Evolutionary conservation across 2,888 invertebrate genomes (phyloP).

Genomic region (Cephus pulcher): DNA sequence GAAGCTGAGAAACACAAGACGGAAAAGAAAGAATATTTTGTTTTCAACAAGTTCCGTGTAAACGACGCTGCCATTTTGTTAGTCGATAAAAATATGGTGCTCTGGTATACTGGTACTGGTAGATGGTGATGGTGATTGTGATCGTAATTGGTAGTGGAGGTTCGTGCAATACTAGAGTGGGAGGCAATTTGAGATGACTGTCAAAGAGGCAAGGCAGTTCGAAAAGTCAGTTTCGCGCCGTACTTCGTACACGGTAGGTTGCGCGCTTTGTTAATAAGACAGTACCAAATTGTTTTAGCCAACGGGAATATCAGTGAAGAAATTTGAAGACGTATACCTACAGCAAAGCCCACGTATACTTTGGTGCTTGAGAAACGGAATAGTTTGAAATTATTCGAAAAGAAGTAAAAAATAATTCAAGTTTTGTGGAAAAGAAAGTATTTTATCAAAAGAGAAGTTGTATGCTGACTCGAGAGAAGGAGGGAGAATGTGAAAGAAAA

Average conservation of each 20-base stretch:
- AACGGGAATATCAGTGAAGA: neutral
- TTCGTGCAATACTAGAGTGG: conserved; percentile 23
- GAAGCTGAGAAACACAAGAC: neutral
- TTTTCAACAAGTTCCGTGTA: neutral
- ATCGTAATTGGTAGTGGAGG: conserved; percentile 12
- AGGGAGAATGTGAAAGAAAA: neutral
- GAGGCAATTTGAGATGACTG: conserved; percentile 53
- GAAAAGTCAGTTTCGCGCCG: conserved; percentile 52
- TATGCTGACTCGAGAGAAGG: neutral
- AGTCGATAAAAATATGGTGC: neutral
- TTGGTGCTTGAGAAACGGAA: neutral
- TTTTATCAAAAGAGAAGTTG: neutral
- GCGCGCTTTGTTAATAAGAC: neutral
- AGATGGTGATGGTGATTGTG: conserved; percentile 13
- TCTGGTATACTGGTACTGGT: neutral
- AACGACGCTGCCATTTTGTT: neutral
- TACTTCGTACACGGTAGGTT: conserved; percentile 39
- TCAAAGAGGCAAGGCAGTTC: conserved; percentile 43
- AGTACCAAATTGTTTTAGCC: neutral
- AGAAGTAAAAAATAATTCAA: neutral
- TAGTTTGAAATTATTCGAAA: neutral
- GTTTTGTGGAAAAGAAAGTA: neutral
- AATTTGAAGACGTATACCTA: neutral
- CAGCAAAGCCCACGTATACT: neutral
- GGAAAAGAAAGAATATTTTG: neutral